Evolutionary conservation across 2,797 vertebrate genomes (phyloP), one percentile per base, ranked within the genome.

Genomic region (Dendrocincla tyrannina): DNA sequence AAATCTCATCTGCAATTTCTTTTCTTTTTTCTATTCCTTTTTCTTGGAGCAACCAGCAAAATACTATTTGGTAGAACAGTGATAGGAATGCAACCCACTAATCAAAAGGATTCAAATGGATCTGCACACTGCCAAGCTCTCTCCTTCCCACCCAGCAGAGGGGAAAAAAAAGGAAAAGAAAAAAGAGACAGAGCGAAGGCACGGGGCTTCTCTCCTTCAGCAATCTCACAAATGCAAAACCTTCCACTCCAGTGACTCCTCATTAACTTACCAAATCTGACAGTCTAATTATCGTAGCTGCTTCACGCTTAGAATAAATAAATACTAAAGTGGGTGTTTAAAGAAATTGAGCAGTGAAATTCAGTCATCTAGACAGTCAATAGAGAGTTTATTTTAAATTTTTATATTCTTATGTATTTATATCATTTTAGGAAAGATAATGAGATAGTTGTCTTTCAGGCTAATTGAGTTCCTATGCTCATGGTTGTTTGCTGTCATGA

Each of bases 261-360:
- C 98, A 98, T 98, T 98, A 98, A 98, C 97, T 97, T 96, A 96
- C 97, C 35, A 95, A 98, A 97, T 97, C 98, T 98, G 98, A 98
- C 98, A 98, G 97, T 97, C 97, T 98, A 98, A 98, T 98, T 98
- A 98, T 96, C 75, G 87, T 94, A 96, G 97, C 97, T 96, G 95
- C 98, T 98, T 97, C 80, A 50, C 72, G 22, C 97, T 97, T 96
- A 96, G 98, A 98, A 98, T 98, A 98, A 98, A 98, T 98, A 98
- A 98, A 98, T 98, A 98, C 73, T 97, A 97, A 98, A 98, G 98
- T 96, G 97, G 95, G 91, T 97, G 97, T 98, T 98, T 97, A 98
- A 98, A 98, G 96, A 91, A 97, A 97, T 97, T 89, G 96, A 97
- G 97, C 97, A 83, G 96, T 96, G 92, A 97, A 97, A 97, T 97